A percentile compares a stretch with the other conserved stretches of the same genome.
phyloP scores from a whole-genome alignment of 2,113 vertebrate genomes.

The Gymnarchus niloticus region DNA sequence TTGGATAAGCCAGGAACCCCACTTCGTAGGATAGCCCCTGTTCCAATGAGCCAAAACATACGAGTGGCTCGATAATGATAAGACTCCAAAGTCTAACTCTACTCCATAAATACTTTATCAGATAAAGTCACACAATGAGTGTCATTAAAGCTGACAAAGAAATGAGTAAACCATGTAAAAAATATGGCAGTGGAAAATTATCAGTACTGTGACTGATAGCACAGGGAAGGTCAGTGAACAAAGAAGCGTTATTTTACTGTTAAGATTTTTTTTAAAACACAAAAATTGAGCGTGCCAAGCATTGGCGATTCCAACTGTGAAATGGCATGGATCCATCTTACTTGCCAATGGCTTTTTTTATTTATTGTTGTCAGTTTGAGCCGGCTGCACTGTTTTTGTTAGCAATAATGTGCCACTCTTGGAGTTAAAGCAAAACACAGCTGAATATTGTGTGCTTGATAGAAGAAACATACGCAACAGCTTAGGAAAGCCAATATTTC shows the following conservation, averaged over 20 bases:
- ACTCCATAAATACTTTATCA: not conserved
- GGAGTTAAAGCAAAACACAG: not conserved
- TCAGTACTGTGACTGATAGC: not conserved
- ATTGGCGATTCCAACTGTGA: slow-evolving; percentile 18
- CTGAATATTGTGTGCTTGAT: not conserved
- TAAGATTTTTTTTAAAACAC: not conserved
- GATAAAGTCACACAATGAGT: not conserved
- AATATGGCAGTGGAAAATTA: not conserved
- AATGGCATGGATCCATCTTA: slow-evolving; percentile 1
- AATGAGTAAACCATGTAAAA: not conserved
- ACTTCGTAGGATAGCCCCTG: too few relatives aligned
- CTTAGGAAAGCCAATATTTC: not conserved
- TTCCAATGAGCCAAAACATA: not conserved
- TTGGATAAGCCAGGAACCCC: too few relatives aligned
- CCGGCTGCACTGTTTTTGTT: not conserved
- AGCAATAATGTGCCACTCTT: not conserved
- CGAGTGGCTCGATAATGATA: not conserved
- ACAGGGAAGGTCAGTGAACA: not conserved
- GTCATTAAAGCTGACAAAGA: not conserved
- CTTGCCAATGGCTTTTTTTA: not conserved
- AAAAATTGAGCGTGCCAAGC: not conserved
- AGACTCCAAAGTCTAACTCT: not conserved
- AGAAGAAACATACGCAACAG: not conserved
- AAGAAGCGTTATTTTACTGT: not conserved
- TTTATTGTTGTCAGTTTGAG: not conserved